Evolutionary conservation across 2,888 invertebrate species (phyloP).

Genomic region (Beris chalybata): DNA sequence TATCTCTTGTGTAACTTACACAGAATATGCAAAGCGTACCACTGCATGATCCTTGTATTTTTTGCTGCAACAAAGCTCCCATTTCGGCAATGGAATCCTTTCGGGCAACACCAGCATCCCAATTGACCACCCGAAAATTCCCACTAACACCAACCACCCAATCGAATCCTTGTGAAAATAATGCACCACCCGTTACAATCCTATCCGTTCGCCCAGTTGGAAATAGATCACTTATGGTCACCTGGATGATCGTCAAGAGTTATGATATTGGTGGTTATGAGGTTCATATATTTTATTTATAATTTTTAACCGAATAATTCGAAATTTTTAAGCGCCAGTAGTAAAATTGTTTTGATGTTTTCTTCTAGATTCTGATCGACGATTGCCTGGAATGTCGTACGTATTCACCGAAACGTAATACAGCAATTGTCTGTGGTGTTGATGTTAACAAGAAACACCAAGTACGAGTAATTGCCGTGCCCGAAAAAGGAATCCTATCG

Average conservation of each 20-base stretch:
- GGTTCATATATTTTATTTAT: constrained; percentile 41
- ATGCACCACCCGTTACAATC: constrained; percentile 46
- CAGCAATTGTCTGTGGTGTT: constrained; percentile 50
- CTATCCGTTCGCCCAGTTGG: constrained; percentile 47
- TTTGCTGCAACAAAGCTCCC: not conserved
- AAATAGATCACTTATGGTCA: constrained; percentile 47
- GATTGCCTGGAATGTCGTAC: constrained; percentile 51
- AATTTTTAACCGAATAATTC: not conserved
- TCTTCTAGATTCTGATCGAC: constrained; percentile 50
- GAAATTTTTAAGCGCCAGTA: not conserved
- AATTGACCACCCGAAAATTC: constrained; percentile 35
- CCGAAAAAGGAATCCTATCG: constrained; percentile 37
- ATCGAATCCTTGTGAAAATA: not conserved
- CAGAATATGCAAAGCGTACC: constrained; percentile 2
- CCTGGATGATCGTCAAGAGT: constrained; percentile 49
- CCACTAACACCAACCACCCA: not conserved
- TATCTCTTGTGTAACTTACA: constrained; percentile 14
- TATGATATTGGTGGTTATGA: constrained; percentile 51
- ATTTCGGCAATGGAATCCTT: constrained; percentile 14
- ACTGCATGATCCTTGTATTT: constrained; percentile 1
- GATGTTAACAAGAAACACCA: constrained; percentile 47
- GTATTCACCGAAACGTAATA: constrained; percentile 47
- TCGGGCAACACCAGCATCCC: too few species aligned
- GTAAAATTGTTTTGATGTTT: not conserved
- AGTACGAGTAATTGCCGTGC: constrained; percentile 48